Base-by-base conservation (phyloP, 2,113 vertebrate species). In the Campylomormyrus numenius region DNA sequence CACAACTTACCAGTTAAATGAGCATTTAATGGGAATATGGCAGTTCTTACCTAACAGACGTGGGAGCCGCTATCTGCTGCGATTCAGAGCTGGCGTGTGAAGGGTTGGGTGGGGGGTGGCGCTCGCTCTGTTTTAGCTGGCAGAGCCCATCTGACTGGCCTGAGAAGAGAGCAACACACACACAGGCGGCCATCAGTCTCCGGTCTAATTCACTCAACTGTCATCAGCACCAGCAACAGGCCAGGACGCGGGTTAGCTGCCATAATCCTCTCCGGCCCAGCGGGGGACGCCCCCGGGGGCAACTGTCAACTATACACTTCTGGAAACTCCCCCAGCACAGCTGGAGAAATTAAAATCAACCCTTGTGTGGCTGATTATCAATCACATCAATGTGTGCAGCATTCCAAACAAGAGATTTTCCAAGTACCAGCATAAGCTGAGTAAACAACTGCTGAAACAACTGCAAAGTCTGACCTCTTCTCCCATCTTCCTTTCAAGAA, bases 161-260 rank as follows among this genome's bases (percentile, higher is more conserved):
- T 94, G 92, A 92, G 91, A 94, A 89, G 90, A 94, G 93, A 93
- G 31, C 24, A 90, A 90, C 48, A 90, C 83, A 92, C 39, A 91
- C 31, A 88, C 45, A 90, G 11, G 90, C 21, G 74, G 19, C 93
- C 80, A 93, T 95, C 94, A 95, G 90, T 91, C 91, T 91, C 91
- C 92, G 94, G 95, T 93, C 88, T 94, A 92, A 94, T 77, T 92
- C 93, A 94, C 84, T 92, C 92, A 94, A 90, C 93, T 91, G 85
- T 93, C 91, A 93, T 90, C 90, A 95, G 91, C 92, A 92, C 94
- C 96, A 95, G 95, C 94, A 95, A 95, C 94, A 50, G 84, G 3
- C 24, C 24, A 27, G 46, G 48, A 48, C 46, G 2, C 11, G 35
- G 31, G 17, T 17, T 39, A 17, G 74, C 74, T 42, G 74, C 5